Base-by-base conservation (phyloP, 2,797 vertebrate genomes). In the Gastrophryne carolinensis region DNA sequence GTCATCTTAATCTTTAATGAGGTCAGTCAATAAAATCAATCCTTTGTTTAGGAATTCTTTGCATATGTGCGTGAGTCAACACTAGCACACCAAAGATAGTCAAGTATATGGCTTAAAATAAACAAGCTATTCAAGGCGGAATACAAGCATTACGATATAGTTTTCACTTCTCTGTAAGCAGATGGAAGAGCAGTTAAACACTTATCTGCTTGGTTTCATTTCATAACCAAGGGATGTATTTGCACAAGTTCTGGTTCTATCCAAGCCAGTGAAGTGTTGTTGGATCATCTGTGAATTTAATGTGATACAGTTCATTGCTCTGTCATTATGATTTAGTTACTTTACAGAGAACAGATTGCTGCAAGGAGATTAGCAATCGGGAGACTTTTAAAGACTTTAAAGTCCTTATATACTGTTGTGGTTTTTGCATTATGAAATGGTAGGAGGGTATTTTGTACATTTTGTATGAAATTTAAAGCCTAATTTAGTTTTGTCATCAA, bases 131-230 rank as follows among this genome's bases (percentile, higher is more conserved):
- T 75, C 54, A 67, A 60, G 63, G 27, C 27, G 7, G 66, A 56
- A 63, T 76, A 34, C 66, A 47, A 72, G 68, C 61, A 72, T 66
- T 41, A 60, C 15, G 53, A 61, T 72, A 78, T 78, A 72, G 61
- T 72, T 78, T 72, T 58, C 68, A 72, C 75, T 78, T 72, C 68
- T 78, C 53, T 72, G 68, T 72, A 72, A 78, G 75, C 75, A 78
- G 75, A 78, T 78, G 75, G 75, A 78, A 63, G 62, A 72, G 62
- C 68, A 78, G 75, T 78, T 78, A 78, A 78, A 78, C 75, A 78
- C 75, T 78, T 78, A 78, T 70, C 39, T 37, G 11, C 41, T 77
- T 15, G 0, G 12, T 79, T 82, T 78, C 15, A 60, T 73, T 63
- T 70, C 49, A 41, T 79, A 37, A 71, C 73, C 79, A 17, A 24